Percentiles rank a stretch among this genome's conserved stretches.
Evolutionary conservation across 2,888 invertebrate genomes (phyloP).

Genomic region (Mesochorus sp.): DNA sequence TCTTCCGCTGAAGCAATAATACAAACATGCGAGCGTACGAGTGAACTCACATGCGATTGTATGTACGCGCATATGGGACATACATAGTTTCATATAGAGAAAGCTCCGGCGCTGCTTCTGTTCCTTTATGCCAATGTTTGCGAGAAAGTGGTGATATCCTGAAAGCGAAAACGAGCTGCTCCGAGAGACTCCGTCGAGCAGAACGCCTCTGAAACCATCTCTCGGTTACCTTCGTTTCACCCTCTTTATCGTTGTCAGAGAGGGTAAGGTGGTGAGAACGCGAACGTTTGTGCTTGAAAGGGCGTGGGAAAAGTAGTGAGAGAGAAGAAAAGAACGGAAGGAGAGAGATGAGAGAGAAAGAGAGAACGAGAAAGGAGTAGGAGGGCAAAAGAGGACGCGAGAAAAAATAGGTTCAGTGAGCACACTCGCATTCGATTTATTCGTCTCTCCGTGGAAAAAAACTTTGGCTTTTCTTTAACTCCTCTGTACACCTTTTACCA

Average conservation of each 20-base stretch:
- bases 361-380: conserved; percentile 14
- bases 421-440: conserved; percentile 44
- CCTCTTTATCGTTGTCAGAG: conserved; percentile 25
- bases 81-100: conserved; percentile 13
- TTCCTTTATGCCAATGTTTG: conserved; percentile 37
- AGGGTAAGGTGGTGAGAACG: neutral
- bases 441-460: conserved; percentile 28
- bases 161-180: conserved; percentile 12
- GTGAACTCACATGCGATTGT: neutral
- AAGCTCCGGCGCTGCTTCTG: neutral
- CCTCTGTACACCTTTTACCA: neutral
- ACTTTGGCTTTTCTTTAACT: neutral
- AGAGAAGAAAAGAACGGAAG: conserved; percentile 15
- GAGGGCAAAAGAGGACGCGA: conserved; percentile 22
- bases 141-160: conserved; percentile 44
- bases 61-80: conserved; percentile 18
- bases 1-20: conserved; percentile 26
- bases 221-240: conserved; percentile 26
- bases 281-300: neutral
- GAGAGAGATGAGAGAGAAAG: conserved; percentile 5
- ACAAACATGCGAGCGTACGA: conserved; percentile 6
- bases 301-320: conserved; percentile 35
- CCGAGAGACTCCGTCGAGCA: conserved; percentile 3
- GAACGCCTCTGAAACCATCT: conserved; percentile 1
- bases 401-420: conserved; percentile 36